Base-by-base conservation (phyloP, 2,797 vertebrate genomes). In the Cetoscarus ocellatus region DNA sequence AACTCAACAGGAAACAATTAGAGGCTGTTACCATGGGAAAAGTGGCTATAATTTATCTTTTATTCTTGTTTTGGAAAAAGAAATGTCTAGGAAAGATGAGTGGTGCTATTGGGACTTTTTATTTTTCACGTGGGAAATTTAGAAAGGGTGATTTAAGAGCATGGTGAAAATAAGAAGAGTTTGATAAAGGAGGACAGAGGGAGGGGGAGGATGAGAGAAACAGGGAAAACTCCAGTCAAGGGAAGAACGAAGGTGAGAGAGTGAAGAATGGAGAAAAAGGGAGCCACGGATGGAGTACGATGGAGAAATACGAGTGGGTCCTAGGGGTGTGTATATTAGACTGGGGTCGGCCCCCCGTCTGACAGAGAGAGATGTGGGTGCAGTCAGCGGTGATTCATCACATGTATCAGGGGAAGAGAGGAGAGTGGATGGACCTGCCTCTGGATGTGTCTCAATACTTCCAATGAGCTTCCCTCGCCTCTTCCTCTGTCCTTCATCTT, bases 361-460 rank as follows among this genome's bases (percentile, higher is more conserved):
- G 93, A 93, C 93, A 93, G 85, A 94, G 92, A 94, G 93, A 91
- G 93, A 94, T 94, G 94, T 91, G 92, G 93, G 91, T 92, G 87
- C 92, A 94, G 91, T 94, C 93, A 92, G 91, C 72, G 91, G 91
- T 92, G 91, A 94, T 93, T 92, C 91, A 93, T 95, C 93, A 94
- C 90, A 51, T 73, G 85, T 91, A 93, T 80, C 91, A 86, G 80
- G 87, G 89, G 91, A 92, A 89, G 63, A 89, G 85, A 84, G 77
- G 62, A 57, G 81, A 86, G 84, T 58, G 86, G 89, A 90, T 83
- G 87, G 88, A 83, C 81, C 83, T 35, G 85, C 85, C 75, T 61
- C 84, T 83, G 85, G 84, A 87, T 83, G 65, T 63, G 76, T 92
- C 88, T 90, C 88, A 88, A 87, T 87, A 89, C 86, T 83, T 88